Conservation (phyloP, 2,113 vertebrate genomes). For the Alexandromys fortis region DNA sequence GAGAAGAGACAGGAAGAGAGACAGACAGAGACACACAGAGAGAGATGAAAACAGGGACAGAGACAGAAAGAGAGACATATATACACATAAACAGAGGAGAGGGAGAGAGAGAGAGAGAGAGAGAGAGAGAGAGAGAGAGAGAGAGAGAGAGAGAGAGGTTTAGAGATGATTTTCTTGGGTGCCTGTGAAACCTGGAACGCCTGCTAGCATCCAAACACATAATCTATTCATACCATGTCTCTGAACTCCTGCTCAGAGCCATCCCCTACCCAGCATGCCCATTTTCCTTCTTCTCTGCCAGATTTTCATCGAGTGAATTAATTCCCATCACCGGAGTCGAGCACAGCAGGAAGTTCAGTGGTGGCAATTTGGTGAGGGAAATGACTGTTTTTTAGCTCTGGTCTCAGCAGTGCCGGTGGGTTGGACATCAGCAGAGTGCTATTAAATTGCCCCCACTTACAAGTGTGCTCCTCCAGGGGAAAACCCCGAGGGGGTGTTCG, state of each 20-base stretch:
- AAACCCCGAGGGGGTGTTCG: background rate
- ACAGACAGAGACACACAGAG: no score
- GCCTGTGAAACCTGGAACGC: fast-evolving
- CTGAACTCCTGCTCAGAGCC: background rate
- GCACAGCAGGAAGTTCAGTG: constrained; percentile 46
- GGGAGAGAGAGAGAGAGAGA: no score
- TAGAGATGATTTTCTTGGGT: background rate
- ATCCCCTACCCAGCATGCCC: background rate
- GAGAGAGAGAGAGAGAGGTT: background rate
- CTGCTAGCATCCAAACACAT: background rate
- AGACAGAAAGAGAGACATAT: no score
- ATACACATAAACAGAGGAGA: no score
- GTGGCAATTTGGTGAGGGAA: background rate
- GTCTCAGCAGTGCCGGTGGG: background rate
- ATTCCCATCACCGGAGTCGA: constrained; percentile 48
- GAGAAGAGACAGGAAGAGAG: no score
- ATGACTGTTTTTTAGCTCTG: constrained; percentile 6
- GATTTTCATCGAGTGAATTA: constrained; percentile 42
- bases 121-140: background rate
- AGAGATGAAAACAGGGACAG: no score
- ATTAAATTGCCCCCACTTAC: background rate
- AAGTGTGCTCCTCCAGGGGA: constrained; percentile 5
- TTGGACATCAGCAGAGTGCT: constrained; percentile 13
- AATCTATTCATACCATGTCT: background rate
- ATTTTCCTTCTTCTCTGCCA: background rate